Evolutionary conservation across 2,797 vertebrate species (phyloP), one percentile per base, ranked within the genome.

Genomic region (Acanthiza pusilla): DNA sequence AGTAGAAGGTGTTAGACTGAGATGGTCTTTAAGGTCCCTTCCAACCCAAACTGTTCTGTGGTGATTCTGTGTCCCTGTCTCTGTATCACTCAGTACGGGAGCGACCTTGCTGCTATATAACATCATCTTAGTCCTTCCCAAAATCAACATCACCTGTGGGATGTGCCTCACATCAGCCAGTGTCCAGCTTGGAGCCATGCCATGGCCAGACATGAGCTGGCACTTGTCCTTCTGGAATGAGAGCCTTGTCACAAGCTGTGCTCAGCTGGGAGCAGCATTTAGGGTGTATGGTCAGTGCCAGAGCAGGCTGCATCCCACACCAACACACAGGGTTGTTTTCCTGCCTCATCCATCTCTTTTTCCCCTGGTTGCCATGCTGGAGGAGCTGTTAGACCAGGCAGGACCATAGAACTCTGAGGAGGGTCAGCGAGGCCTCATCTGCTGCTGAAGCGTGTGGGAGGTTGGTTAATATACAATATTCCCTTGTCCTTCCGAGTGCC

Each of bases 341-440:
- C 42, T 55, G 29, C 21, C 78, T 85, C n/a, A 17, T 27, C 51
- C 4, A 2, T 27, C 25, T 47, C 27, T 62, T 71, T 57, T 77
- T 7, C 15, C 26, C 18, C 1, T 72, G 51, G 38, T 6, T 43
- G 54, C 47, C 1, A 0, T 22, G 76, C 48, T 51, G 43, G 36
- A 50, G 58, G 63, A 76, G 30, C 55, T 0, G 6, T n/a, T 47
- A 63, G 50, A n/a, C 45, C 54, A 8, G 29, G 47, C 55, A 65
- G 72, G 66, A 40, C 20, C 2, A 7, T 57, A 29, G 82, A 51
- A 26, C 55, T 85, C 54, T 61, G 87, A 13, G 7, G 60, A 76
- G 55, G 47, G 73, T 86, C 77, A 63, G 29, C 0, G 0, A 18
- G 61, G 83, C 65, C 0, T 0, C 2, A 2, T 61, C 67, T 0